phyloP scores from a whole-genome alignment of 2,797 vertebrate species.

The Philypnodon macrostomus region DNA sequence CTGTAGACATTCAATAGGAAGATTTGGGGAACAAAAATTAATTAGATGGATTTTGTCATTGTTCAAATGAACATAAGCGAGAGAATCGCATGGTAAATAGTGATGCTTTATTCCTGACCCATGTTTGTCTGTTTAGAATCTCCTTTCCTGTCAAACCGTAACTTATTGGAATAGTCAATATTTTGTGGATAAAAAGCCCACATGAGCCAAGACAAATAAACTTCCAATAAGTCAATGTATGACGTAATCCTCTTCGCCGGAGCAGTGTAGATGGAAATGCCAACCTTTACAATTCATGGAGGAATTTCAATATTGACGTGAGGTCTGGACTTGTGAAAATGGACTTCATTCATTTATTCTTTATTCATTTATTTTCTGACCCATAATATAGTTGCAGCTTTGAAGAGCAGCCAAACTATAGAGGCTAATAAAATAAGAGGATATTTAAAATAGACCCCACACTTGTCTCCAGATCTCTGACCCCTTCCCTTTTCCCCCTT shows the following conservation, averaged over 20 bases:
- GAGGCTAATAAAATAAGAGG: too few species aligned
- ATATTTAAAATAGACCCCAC: slow-evolving; percentile 17
- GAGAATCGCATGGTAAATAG: slow-evolving; percentile 34
- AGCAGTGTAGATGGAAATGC: slow-evolving; percentile 67
- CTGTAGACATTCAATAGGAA: slow-evolving; percentile 66
- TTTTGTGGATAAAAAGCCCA: slow-evolving; percentile 63
- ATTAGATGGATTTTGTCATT: slow-evolving; percentile 75
- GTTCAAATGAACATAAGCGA: slow-evolving; percentile 54
- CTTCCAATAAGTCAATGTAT: slow-evolving; percentile 71
- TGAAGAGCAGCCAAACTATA: too few species aligned
- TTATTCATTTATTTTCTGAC: slow-evolving; percentile 30
- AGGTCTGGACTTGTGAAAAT: slow-evolving; percentile 40
- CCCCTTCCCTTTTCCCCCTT: slow-evolving; percentile 60
- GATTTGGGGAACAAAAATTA: slow-evolving; percentile 73
- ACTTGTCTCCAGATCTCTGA: slow-evolving; percentile 24
- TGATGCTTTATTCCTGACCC: slow-evolving; percentile 39
- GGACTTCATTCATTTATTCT: slow-evolving; percentile 35
- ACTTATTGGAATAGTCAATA: slow-evolving; percentile 70
- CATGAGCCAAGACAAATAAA: slow-evolving; percentile 67
- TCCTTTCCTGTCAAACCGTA: slow-evolving; percentile 65
- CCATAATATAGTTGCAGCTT: slow-evolving; percentile 2
- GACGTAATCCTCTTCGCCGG: slow-evolving; percentile 68
- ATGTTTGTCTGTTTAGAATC: slow-evolving; percentile 52
- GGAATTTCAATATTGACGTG: slow-evolving; percentile 71
- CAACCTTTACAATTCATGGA: slow-evolving; percentile 68